These are phyloP conservation scores for Dugesia japonica DNA, from an alignment of 2,888 invertebrate genomes.

Conservation along the genomic window DNA sequence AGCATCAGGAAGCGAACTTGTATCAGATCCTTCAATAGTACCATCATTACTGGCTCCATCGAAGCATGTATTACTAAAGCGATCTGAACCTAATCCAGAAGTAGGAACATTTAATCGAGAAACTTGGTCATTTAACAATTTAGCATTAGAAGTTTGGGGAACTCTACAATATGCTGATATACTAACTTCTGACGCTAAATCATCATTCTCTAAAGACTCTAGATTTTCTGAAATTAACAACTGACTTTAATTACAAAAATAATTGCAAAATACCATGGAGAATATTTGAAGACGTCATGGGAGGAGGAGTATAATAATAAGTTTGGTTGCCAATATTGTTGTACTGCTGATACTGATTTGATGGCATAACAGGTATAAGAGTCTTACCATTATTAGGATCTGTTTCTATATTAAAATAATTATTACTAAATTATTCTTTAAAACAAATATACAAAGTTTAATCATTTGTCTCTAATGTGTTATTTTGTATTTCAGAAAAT, in stretches of 20 bases:
- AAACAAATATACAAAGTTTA: too few relatives aligned
- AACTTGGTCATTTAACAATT: neutral
- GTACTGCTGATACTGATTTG: neutral
- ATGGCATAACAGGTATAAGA: neutral
- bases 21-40: slow-evolving; percentile 25
- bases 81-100: slow-evolving; percentile 17
- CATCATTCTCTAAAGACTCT: neutral
- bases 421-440: too few relatives aligned
- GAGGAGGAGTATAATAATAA: neutral
- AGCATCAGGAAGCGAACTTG: slow-evolving; percentile 27
- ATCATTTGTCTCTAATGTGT: too few relatives aligned
- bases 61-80: neutral
- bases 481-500: too few relatives aligned
- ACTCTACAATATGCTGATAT: slow-evolving; percentile 25
- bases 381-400: neutral
- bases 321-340: neutral
- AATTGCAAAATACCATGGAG: neutral
- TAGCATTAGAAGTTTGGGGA: neutral
- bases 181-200: slow-evolving; percentile 17
- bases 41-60: slow-evolving; percentile 27
- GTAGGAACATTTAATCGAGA: neutral
- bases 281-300: slow-evolving; percentile 4
- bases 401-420: neutral
- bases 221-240: neutral
- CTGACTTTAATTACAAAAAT: too few relatives aligned